Evolutionary conservation across 2,888 invertebrate species (phyloP).

Genomic region (Cheilosia soror): DNA sequence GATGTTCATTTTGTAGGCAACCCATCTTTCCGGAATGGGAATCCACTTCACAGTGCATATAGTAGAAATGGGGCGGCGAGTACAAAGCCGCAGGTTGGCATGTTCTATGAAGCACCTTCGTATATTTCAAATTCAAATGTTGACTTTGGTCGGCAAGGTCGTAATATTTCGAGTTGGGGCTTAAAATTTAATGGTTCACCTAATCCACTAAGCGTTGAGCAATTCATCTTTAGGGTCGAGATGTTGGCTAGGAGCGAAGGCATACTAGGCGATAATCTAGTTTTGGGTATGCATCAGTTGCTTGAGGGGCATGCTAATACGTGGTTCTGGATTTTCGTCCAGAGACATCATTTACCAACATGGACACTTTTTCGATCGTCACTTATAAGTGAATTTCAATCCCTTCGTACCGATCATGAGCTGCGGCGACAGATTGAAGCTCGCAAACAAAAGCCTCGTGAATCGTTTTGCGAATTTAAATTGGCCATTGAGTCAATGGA

Average conservation of each 20-base stretch:
- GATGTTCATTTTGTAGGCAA: too few species aligned
- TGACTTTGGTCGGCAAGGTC: neutral
- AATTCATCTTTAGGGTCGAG: neutral
- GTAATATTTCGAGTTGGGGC: neutral
- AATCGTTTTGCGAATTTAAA: neutral
- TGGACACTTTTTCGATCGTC: neutral
- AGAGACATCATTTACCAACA: neutral
- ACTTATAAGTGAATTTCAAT: neutral
- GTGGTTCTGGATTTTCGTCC: slow-evolving; percentile 11
- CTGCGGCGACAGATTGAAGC: neutral
- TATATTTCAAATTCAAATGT: too few species aligned
- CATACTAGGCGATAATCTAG: neutral
- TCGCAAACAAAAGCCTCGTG: neutral
- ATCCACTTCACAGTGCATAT: too few species aligned
- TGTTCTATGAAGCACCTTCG: too few species aligned
- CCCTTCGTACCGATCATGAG: neutral
- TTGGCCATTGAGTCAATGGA: slow-evolving; percentile 3
- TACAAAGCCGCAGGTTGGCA: too few species aligned
- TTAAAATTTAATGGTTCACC: neutral
- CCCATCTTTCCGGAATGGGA: too few species aligned
- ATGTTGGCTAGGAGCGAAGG: slow-evolving; percentile 6
- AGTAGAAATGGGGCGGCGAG: too few species aligned
- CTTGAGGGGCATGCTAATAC: neutral
- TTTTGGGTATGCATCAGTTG: neutral
- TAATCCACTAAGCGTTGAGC: neutral